These are phyloP conservation scores for Orthonevra nobilis DNA, from an alignment of 2,888 invertebrate species.

Conservation along the genomic window DNA sequence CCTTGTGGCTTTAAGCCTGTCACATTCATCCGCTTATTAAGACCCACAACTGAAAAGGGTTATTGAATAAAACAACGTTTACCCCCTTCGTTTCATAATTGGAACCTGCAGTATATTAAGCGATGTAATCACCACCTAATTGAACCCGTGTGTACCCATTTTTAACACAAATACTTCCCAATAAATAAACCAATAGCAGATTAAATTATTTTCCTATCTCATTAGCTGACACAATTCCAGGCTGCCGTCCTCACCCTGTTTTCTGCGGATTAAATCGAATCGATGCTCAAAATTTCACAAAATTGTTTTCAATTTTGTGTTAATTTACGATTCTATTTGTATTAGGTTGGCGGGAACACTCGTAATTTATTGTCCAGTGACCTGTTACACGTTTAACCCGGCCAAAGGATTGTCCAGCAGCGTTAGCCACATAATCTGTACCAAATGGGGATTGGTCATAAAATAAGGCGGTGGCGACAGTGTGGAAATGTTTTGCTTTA, in stretches of 20 bases:
- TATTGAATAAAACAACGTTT: neutral
- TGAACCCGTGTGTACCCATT: conserved; percentile 17
- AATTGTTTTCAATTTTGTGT: conserved; percentile 25
- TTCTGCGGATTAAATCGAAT: too few relatives aligned
- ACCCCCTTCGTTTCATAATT: neutral
- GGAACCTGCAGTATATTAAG: conserved; percentile 70
- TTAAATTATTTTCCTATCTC: conserved; percentile 32
- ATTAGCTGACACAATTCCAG: too few relatives aligned
- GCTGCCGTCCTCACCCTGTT: too few relatives aligned
- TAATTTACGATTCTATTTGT: conserved; percentile 45
- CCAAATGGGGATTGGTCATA: neutral
- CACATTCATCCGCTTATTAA: too few relatives aligned
- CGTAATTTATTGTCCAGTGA: conserved; percentile 20
- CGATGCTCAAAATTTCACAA: neutral
- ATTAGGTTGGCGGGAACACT: neutral
- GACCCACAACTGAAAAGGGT: too few relatives aligned
- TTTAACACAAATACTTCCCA: neutral
- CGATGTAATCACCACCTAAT: conserved; percentile 29
- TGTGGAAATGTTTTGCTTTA: too few relatives aligned
- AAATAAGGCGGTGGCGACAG: too few relatives aligned
- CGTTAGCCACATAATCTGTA: neutral
- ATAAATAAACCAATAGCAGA: conserved; percentile 47
- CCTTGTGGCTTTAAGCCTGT: too few relatives aligned
- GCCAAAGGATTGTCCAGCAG: neutral
- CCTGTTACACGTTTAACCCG: conserved; percentile 22